Evolutionary conservation across 2,797 vertebrate species (phyloP).

Genomic region (Rhabdophis nuchalis): DNA sequence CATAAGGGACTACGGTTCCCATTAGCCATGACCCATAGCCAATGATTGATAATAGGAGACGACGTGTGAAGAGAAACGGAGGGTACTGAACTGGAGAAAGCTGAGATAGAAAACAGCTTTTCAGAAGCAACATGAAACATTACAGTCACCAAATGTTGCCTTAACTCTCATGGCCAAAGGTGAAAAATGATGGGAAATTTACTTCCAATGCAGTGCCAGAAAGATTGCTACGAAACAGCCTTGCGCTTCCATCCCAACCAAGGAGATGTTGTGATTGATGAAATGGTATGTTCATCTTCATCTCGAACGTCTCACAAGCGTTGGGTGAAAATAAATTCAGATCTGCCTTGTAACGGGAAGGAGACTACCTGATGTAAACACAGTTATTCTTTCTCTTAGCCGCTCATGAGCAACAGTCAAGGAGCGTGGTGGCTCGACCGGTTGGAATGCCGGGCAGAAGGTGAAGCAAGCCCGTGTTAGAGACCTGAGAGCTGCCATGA

Average conservation of each 20-base stretch:
- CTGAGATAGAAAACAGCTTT: background rate
- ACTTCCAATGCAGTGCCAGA: background rate
- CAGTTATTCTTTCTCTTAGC: background rate
- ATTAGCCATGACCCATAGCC: background rate
- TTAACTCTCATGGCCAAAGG: background rate
- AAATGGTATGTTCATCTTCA: background rate
- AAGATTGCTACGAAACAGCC: background rate
- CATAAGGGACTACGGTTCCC: background rate
- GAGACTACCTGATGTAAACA: background rate
- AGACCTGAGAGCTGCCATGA: background rate
- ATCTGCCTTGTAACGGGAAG: background rate
- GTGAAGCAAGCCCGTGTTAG: background rate
- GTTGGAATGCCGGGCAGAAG: background rate
- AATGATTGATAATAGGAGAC: background rate
- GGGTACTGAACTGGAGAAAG: background rate
- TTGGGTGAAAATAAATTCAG: background rate
- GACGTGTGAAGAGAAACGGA: background rate
- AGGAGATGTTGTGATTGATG: background rate
- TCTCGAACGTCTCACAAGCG: background rate
- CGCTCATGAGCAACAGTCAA: background rate
- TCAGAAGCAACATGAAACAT: background rate
- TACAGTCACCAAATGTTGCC: background rate
- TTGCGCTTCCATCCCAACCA: background rate
- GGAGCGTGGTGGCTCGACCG: background rate
- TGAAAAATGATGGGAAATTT: background rate